Conservation (phyloP, 1,140 invertebrate genomes). For the Pseudomyrmex gracilis region DNA sequence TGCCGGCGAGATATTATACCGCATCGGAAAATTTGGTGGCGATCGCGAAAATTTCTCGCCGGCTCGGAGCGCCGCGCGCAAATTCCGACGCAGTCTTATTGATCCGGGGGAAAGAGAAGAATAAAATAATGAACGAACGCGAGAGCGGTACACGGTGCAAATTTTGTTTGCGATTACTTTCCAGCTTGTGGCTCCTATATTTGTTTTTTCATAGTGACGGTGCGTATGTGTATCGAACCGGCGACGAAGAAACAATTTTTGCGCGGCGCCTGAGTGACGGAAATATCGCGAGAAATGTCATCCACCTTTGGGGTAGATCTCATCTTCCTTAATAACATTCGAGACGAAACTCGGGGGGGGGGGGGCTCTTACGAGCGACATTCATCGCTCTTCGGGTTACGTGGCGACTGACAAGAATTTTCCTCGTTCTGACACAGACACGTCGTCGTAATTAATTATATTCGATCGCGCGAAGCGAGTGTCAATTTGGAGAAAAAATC, state of each 20-base stretch:
- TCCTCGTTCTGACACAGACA: not conserved
- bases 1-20: constrained; percentile 11
- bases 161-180: constrained; percentile 57
- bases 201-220: constrained; percentile 52
- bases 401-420: constrained; percentile 23
- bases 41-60: constrained; percentile 37
- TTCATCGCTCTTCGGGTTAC: constrained; percentile 47
- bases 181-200: constrained; percentile 44
- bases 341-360: constrained; percentile 12
- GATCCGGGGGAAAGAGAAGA: constrained; percentile 28
- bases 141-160: constrained; percentile 37
- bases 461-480: constrained; percentile 10
- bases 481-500: not conserved
- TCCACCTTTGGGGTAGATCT: constrained; percentile 19
- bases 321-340: constrained; percentile 28
- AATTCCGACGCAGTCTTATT: constrained; percentile 55
- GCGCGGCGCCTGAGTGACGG: constrained; percentile 41
- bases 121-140: constrained; percentile 57
- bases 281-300: constrained; percentile 59
- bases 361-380: constrained; percentile 50
- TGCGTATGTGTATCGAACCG: constrained; percentile 24
- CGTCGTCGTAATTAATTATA: constrained; percentile 33
- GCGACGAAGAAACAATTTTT: constrained; percentile 56
- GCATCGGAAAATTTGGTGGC: not conserved
- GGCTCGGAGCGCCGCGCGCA: not conserved